Evolutionary conservation across 2,113 vertebrate species (phyloP).

Genomic region (Bos taurus): DNA sequence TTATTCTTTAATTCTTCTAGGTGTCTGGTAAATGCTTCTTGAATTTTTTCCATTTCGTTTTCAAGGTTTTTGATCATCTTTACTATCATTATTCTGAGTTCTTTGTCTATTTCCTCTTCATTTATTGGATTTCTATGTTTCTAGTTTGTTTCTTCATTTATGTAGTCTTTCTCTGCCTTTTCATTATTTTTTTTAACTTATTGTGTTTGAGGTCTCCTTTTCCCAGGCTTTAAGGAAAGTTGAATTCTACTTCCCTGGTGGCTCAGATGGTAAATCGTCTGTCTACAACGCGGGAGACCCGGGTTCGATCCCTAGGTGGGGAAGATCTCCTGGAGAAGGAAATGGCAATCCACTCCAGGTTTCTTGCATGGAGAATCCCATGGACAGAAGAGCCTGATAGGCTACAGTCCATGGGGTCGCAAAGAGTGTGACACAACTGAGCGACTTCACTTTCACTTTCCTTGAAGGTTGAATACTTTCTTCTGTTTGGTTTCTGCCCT

Average conservation of each 20-base stretch:
- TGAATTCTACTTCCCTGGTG: neutral
- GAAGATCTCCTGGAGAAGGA: no score
- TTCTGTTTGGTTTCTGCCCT: neutral
- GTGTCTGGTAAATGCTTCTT: neutral
- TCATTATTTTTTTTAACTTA: neutral
- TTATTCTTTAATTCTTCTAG: neutral
- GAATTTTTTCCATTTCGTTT: neutral
- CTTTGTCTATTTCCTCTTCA: neutral
- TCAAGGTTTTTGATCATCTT: neutral
- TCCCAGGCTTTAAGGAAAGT: neutral
- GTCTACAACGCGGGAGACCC: rapidly evolving
- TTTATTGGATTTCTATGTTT: neutral
- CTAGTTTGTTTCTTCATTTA: neutral
- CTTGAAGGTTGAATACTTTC: neutral
- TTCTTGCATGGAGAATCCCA: no score
- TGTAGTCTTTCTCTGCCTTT: neutral
- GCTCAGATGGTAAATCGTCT: no score
- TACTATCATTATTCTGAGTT: neutral
- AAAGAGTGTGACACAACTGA: no score
- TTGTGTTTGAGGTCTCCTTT: neutral
- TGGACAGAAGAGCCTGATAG: no score
- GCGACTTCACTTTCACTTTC: neutral
- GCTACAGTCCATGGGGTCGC: no score
- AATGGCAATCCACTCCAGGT: no score
- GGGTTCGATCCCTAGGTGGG: no score